Percentiles rank a stretch among this genome's conserved stretches.
Conservation (phyloP, 2,888 invertebrate genomes). For the Yponomeuta evonymella region DNA sequence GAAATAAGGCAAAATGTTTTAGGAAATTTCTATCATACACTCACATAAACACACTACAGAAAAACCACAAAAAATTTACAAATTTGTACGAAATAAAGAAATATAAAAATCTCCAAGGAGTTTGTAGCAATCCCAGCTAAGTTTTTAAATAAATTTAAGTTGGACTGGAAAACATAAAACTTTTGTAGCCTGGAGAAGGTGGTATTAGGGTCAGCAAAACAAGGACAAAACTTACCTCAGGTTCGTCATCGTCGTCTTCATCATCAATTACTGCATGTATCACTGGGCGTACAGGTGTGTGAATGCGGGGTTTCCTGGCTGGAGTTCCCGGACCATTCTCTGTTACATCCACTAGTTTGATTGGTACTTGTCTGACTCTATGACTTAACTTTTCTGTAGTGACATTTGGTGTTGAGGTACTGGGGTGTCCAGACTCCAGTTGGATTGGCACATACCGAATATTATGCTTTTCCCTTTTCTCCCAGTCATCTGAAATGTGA, state of each 20-base stretch:
- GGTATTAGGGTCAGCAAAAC: too few species aligned
- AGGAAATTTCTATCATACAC: too few species aligned
- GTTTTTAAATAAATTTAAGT: too few species aligned
- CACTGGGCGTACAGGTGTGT: conserved; percentile 46
- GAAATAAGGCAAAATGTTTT: too few species aligned
- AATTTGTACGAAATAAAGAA: too few species aligned
- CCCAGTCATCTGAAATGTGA: conserved; percentile 41
- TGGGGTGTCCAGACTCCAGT: conserved; percentile 52
- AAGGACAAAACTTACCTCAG: neutral
- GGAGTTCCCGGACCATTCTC: conserved; percentile 46
- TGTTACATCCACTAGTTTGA: conserved; percentile 42
- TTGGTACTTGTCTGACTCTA: conserved; percentile 40
- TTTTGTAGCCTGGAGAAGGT: too few species aligned
- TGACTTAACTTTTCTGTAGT: conserved; percentile 29
- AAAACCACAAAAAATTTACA: too few species aligned
- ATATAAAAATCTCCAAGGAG: too few species aligned
- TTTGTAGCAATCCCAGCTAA: too few species aligned
- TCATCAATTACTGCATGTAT: conserved; percentile 50
- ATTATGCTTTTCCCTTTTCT: conserved; percentile 42
- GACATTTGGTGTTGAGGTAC: conserved; percentile 65
- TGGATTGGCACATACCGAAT: conserved; percentile 63
- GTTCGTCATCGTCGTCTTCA: conserved; percentile 36
- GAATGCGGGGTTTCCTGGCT: conserved; percentile 44
- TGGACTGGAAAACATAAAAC: too few species aligned
- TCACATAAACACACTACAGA: too few species aligned